phyloP scores from a whole-genome alignment of 53 echinoderm and acorn worm species.

The Antedon mediterranea region DNA sequence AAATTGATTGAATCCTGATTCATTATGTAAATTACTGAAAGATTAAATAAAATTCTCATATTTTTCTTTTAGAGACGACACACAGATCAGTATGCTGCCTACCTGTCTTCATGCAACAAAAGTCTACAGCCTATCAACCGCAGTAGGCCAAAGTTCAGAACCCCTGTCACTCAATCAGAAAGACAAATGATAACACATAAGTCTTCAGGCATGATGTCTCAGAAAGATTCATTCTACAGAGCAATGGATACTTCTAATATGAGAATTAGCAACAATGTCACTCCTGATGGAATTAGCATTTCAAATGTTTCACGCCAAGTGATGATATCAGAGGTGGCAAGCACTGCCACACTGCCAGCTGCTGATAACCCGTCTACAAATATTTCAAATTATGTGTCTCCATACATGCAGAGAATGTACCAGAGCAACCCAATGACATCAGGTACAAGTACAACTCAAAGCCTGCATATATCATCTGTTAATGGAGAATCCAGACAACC shows the following conservation, averaged over 20 bases:
- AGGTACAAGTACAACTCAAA: neutral
- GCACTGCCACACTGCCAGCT: neutral
- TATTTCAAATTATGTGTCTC: neutral
- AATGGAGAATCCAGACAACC: neutral
- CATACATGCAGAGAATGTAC: neutral
- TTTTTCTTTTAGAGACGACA: neutral
- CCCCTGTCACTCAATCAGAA: neutral
- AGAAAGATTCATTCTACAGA: neutral
- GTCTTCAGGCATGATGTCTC: neutral
- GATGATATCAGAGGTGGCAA: neutral
- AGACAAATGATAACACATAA: neutral
- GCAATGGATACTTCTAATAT: neutral
- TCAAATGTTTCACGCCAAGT: neutral
- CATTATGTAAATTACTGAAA: too few species aligned
- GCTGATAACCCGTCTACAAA: neutral
- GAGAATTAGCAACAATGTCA: neutral
- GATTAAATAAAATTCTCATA: too few species aligned
- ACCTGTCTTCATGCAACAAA: neutral
- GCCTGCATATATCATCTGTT: neutral
- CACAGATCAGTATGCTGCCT: neutral
- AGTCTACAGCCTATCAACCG: neutral
- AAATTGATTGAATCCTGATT: too few species aligned
- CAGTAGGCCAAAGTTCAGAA: neutral
- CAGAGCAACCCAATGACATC: neutral
- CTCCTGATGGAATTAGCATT: neutral